A percentile compares a stretch with the other conserved stretches of the same genome.
Evolutionary conservation across 2,888 invertebrate species (phyloP).

Genomic region (Formica aserva): DNA sequence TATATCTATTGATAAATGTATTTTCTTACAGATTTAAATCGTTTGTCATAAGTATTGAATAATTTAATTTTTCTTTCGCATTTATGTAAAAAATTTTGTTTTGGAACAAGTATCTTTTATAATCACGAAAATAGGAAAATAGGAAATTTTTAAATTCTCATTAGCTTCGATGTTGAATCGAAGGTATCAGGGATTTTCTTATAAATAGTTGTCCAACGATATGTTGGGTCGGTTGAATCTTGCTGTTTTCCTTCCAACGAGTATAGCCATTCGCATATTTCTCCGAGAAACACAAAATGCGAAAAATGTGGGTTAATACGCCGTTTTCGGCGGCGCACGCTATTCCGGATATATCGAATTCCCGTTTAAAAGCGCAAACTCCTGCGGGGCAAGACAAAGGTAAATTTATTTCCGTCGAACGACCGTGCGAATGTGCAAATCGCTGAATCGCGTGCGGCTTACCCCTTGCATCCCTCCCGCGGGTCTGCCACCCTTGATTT

Average conservation of each 20-base stretch:
- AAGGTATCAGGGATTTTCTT: neutral
- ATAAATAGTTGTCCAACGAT: neutral
- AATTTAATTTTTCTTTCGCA: neutral
- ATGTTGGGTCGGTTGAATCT: neutral
- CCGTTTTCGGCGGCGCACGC: neutral
- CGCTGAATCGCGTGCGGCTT: constrained; percentile 46
- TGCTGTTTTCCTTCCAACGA: neutral
- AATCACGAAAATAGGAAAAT: neutral
- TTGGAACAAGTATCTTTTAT: neutral
- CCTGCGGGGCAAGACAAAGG: neutral
- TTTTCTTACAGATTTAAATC: too few species aligned
- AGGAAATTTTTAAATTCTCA: neutral
- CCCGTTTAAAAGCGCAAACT: constrained; percentile 7
- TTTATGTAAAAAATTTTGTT: neutral
- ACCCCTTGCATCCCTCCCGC: neutral
- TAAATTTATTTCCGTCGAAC: constrained; percentile 20
- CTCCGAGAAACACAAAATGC: neutral
- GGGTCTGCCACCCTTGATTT: neutral
- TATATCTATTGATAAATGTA: too few species aligned
- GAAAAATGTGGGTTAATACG: constrained; percentile 17
- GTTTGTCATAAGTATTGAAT: neutral
- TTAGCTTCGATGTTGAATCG: neutral
- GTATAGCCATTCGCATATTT: neutral
- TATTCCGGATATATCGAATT: constrained; percentile 1
- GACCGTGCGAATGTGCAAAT: constrained; percentile 45